These are phyloP conservation scores for Pipistrellus nathusii DNA, from an alignment of 2,797 vertebrate species.

Conservation along the genomic window DNA sequence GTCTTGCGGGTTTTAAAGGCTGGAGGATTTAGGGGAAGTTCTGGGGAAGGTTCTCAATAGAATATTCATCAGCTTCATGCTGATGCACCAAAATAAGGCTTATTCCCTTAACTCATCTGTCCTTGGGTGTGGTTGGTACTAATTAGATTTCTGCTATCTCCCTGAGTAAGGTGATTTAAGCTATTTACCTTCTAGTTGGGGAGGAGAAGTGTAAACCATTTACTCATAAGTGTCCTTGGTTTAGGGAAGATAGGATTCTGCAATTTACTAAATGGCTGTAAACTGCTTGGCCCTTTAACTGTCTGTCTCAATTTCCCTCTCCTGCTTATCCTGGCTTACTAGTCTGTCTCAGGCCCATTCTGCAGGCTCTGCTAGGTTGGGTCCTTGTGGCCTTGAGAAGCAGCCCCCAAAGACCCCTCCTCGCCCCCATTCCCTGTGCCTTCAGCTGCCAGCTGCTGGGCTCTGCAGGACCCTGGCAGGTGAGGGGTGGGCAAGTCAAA, in stretches of 20 bases:
- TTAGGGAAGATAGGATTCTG: not conserved
- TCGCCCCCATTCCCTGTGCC: not conserved
- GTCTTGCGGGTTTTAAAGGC: not conserved
- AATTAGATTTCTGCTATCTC: not conserved
- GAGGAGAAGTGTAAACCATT: not conserved
- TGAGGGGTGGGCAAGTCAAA: not conserved
- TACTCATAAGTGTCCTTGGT: not conserved
- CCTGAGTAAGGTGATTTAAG: not conserved
- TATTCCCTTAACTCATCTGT: not conserved
- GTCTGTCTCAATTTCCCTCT: not conserved
- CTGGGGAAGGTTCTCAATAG: not conserved
- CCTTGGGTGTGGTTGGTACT: not conserved
- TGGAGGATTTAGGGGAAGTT: not conserved
- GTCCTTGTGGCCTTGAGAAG: rapidly evolving
- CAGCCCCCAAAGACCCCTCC: rapidly evolving
- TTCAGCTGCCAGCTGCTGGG: not conserved
- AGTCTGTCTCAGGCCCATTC: not conserved
- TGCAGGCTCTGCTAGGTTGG: not conserved
- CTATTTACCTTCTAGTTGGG: not conserved
- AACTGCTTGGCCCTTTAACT: not conserved
- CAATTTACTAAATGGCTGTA: not conserved
- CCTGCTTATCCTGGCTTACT: not conserved
- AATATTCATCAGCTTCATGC: not conserved
- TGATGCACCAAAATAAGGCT: not conserved
- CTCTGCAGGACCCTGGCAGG: not conserved